A percentile compares a stretch with the other conserved stretches of the same genome.
phyloP scores from a whole-genome alignment of 2,797 vertebrate genomes.

The Sebastes hubbsi region DNA sequence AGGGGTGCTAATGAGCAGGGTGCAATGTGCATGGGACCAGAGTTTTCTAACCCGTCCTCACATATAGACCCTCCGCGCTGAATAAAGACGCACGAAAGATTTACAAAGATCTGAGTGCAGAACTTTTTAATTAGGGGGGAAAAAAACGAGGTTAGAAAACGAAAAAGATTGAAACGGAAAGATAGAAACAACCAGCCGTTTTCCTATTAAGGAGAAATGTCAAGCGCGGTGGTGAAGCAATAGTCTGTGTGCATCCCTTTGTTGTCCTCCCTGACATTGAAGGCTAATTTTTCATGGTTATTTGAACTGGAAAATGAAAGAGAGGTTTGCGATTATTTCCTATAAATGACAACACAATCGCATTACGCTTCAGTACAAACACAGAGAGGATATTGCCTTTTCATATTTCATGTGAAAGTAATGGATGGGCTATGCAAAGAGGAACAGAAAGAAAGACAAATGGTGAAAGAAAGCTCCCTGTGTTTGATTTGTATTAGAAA shows the following conservation, averaged over 20 bases:
- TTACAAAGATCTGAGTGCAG: slow-evolving; percentile 80
- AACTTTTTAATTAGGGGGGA: slow-evolving; percentile 84
- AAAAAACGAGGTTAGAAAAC: slow-evolving; percentile 65
- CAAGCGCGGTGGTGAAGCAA: slow-evolving; percentile 83
- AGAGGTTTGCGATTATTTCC: slow-evolving; percentile 96
- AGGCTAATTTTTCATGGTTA: slow-evolving; percentile 99
- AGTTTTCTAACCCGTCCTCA: slow-evolving; percentile 51
- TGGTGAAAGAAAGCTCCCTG: slow-evolving; percentile 78
- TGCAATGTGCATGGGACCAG: slow-evolving; percentile 32
- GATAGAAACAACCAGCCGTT: slow-evolving; percentile 82
- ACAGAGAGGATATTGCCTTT: slow-evolving; percentile 92
- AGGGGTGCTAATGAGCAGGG: slow-evolving; percentile 68
- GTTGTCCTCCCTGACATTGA: slow-evolving; percentile 93
- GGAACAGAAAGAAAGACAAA: slow-evolving; percentile 85
- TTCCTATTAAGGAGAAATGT: slow-evolving; percentile 89
- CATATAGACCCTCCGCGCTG: slow-evolving; percentile 25
- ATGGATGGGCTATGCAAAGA: slow-evolving; percentile 89
- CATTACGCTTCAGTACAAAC: slow-evolving; percentile 96
- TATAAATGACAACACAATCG: slow-evolving; percentile 98
- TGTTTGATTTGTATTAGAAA: slow-evolving; percentile 88
- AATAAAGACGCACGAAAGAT: slow-evolving; percentile 61
- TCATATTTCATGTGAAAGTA: slow-evolving; percentile 93
- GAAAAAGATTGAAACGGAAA: slow-evolving; percentile 70
- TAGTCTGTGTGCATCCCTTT: slow-evolving; percentile 86
- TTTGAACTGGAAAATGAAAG: slow-evolving; percentile 99